These are phyloP conservation scores for Kuschelorhynchus macadamiae DNA, from an alignment of 2,888 invertebrate species.

Conservation along the genomic window DNA sequence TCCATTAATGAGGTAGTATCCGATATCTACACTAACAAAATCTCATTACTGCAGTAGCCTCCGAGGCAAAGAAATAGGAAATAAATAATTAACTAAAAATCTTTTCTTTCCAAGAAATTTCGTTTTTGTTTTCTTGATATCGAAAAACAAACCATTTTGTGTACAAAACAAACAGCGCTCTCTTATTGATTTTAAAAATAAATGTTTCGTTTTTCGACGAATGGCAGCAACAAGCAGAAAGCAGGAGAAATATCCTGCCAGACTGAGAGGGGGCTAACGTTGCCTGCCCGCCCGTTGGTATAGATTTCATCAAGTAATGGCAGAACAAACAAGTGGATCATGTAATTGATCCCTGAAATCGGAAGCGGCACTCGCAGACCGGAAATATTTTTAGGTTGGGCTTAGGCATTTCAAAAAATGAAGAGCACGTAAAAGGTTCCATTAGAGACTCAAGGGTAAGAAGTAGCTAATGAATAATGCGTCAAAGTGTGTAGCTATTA, in stretches of 20 bases:
- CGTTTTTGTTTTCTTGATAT: slow-evolving; percentile 43
- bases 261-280: slow-evolving; percentile 31
- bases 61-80: slow-evolving; percentile 39
- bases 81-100: slow-evolving; percentile 50
- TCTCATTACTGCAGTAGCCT: slow-evolving; percentile 39
- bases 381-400: slow-evolving; percentile 46
- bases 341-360: slow-evolving; percentile 63
- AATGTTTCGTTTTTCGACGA: slow-evolving; percentile 45
- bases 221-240: slow-evolving; percentile 36
- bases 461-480: neutral
- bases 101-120: slow-evolving; percentile 42
- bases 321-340: slow-evolving; percentile 63
- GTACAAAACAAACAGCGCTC: slow-evolving; percentile 42
- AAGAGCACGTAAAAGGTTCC: slow-evolving; percentile 42
- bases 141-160: slow-evolving; percentile 48
- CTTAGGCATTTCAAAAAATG: slow-evolving; percentile 43
- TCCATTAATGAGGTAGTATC: slow-evolving; percentile 12
- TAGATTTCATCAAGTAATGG: slow-evolving; percentile 63
- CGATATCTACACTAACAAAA: slow-evolving; percentile 33
- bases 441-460: slow-evolving; percentile 21
- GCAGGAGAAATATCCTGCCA: slow-evolving; percentile 24
- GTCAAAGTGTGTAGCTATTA: no score
- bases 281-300: slow-evolving; percentile 40
- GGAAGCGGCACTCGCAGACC: slow-evolving; percentile 44
- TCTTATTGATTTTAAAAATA: slow-evolving; percentile 51